Base-by-base conservation (phyloP, 1,140 invertebrate species). In the Teleopsis dalmanni region DNA sequence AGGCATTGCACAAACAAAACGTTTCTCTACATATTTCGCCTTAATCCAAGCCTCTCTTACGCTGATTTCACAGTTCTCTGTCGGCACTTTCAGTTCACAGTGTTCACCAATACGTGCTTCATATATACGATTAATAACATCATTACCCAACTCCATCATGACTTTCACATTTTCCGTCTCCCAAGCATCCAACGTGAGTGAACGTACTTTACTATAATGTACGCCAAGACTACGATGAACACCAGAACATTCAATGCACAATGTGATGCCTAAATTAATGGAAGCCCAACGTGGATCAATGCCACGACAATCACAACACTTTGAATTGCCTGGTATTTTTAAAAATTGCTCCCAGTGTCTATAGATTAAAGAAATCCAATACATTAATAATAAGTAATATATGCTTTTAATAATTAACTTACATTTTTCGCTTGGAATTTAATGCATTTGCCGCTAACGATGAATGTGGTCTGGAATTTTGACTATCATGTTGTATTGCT, bases 231-330 rank as follows among this genome's bases (percentile, higher is more conserved):
- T 91, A 56, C 93, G 81, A 72, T 98, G 94, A 27, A 95, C 89
- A 2, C 93, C 94, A 0, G 91, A 95, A 75, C 94, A 98, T 73
- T 73, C 91, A 62, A 99, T 98, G 72, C 96, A 99, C 3, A 99
- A 77, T 1, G 95, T 90, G 21, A 95, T 93, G 46, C 95, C 96
- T 48, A 98, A 75, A 72, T 99, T 99, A 42, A 98, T 91, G 66
- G 91, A 95, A 21, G 95, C 91, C 96, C 96, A 99, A 43, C 83
- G 81, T 2, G 96, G 95, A 69, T 94, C 86, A 31, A 78, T 71
- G 52, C 76, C 78, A 36, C 82, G 81, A 70, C 94, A 97, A 74
- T 97, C 94, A 71, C 91, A 95, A 65, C 94, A 97, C 19, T 72
- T 60, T 53, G 89, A 82, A 67, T 97, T 96, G 6, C 93, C 93